Evolutionary conservation across 2,113 vertebrate species (phyloP), one percentile per base, ranked within the genome.

Genomic region (Rhea americana): DNA sequence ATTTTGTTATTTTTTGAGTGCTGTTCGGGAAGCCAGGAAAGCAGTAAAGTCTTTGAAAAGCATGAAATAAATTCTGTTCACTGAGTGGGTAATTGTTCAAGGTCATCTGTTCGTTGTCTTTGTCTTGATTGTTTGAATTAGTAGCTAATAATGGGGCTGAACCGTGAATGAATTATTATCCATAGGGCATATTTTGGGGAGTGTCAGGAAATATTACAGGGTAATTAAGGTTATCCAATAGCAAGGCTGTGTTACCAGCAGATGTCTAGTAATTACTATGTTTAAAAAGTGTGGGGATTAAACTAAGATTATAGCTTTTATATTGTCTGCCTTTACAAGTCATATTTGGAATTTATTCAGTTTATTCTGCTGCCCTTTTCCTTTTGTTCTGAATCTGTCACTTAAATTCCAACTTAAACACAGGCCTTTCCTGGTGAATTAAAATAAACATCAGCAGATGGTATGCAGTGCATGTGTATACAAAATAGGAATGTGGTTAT

Each of bases 201-300:
- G 97, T 96, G 97, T 97, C 97, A 97, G 97, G 97, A 98, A 97
- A 97, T 98, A 98, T 97, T 97, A 97, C 97, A 97, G 98, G 97
- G 97, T 98, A 97, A 97, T 98, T 97, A 97, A 96, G 93, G 96
- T 97, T 96, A 96, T 91, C 97, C 98, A 98, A 98, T 97, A 96
- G 97, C 96, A 95, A 95, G 95, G 94, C 97, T 89, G 78, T 95
- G 97, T 95, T 97, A 97, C 93, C 95, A 96, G 98, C 97, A 98
- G 98, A 98, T 98, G 98, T 97, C 95, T 95, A 95, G 30, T 98
- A 98, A 98, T 98, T 97, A 97, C 97, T 97, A 91, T 98, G 97
- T 98, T 98, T 98, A 97, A 97, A 96, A 97, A 97, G 95, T 95
- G 95, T 89, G 80, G 91, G 93, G 96, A 96, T 97, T 97, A 97